These are phyloP conservation scores for Notamacropus eugenii DNA, from an alignment of 2,797 vertebrate genomes.

Conservation along the genomic window DNA sequence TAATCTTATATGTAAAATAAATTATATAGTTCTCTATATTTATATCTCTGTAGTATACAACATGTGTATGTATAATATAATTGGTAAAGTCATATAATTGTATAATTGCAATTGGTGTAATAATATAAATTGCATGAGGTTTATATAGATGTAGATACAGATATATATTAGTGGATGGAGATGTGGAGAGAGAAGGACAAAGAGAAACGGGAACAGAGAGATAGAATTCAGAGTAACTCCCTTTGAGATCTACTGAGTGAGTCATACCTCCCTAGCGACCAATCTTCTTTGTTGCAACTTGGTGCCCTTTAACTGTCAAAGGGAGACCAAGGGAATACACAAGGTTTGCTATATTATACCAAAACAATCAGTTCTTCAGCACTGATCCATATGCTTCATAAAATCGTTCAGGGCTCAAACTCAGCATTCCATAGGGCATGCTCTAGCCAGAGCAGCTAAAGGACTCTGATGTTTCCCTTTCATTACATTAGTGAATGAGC, in stretches of 20 bases:
- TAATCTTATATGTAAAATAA: too few species aligned
- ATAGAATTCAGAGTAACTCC: not conserved
- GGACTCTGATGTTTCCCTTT: not conserved
- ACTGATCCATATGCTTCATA: not conserved
- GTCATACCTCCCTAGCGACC: not conserved
- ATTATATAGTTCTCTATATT: too few species aligned
- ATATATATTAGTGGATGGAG: not conserved
- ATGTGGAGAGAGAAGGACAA: not conserved
- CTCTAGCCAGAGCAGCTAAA: not conserved
- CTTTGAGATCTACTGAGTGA: not conserved
- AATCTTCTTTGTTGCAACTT: not conserved
- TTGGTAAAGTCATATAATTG: too few species aligned
- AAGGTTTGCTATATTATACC: not conserved
- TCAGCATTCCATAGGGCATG: not conserved
- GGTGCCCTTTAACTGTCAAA: not conserved
- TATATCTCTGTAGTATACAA: too few species aligned
- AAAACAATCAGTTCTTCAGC: not conserved
- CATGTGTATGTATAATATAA: not conserved
- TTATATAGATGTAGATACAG: not conserved
- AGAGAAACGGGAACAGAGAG: not conserved
- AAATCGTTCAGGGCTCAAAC: not conserved
- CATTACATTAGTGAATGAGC: not conserved
- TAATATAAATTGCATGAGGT: too few species aligned
- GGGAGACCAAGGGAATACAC: not conserved
- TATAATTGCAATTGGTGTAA: too few species aligned